Base-by-base conservation (phyloP, 2,797 vertebrate species). In the Pangasius sanitwongsei region DNA sequence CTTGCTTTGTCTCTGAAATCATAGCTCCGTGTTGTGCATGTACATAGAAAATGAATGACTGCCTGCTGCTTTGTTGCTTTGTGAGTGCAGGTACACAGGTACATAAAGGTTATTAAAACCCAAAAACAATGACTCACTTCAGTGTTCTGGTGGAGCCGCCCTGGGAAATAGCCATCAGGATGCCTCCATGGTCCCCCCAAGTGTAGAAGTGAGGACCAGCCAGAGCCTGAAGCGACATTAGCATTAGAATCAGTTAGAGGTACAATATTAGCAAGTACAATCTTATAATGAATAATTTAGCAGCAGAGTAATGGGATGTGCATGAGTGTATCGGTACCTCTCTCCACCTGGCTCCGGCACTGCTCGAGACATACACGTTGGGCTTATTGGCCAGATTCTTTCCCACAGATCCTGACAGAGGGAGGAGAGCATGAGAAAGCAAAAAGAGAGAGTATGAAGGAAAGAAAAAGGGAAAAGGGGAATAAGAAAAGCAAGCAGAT, bases 111-210 rank as follows among this genome's bases (percentile, higher is more conserved):
- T 34, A 5, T 57, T 25, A 81, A 37, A 83, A 34, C 44, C 0
- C 2, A 41, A 23, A 65, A 74, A 34, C 31, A 82, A 28, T 25
- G 87, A 94, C 98, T 97, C 94, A 99, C 98, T 98, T 99, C 70
- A 99, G 96, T 83, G 97, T 97, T 41, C 92, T 97, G 16, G 97
- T 97, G 92, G 97, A 95, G 0, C 95, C 96, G 86, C 98, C 98
- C 90, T 99, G 98, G 0, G 96, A 94, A 0, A 99, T 98, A 25
- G 98, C 99, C 96, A 99, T 94, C 15, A 99, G 95, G 92, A 99
- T 97, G 3, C 99, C 99, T 0, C 99, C 99, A 0, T 99, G 99
- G 92, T 99, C 99, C 0, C 98, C 99, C 98, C 98, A 99, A 0
- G 98, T 97, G 90, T 99, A 99, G 92, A 98, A 99, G 92, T 99